phyloP scores from a whole-genome alignment of 2,113 vertebrate genomes.

The Sander lucioperca region DNA sequence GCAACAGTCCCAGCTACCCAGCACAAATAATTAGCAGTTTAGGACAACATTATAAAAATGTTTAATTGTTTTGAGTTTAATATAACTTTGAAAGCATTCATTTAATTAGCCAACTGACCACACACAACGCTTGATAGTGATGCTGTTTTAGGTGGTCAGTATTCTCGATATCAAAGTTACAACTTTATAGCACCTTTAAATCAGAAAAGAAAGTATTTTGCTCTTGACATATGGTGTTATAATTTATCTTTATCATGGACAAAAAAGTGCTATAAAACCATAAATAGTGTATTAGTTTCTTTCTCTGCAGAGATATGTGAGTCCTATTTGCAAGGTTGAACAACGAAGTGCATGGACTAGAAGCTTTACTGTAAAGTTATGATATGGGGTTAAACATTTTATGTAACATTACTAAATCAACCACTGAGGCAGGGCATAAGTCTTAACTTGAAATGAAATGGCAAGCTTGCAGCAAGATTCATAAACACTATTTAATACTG shows the following conservation, averaged over 20 bases:
- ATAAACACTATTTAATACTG: not conserved
- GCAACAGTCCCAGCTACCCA: not conserved
- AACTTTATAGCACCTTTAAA: not conserved
- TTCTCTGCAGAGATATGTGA: not conserved
- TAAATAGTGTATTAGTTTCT: not conserved
- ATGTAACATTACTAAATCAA: not conserved
- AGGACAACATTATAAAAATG: not conserved
- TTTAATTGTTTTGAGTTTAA: not conserved
- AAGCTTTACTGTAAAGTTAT: not conserved
- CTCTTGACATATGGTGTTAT: not conserved
- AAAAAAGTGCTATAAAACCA: not conserved
- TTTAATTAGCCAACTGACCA: not conserved
- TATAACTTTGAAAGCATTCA: conserved; percentile 11
- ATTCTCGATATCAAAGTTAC: not conserved
- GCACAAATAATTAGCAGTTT: not conserved
- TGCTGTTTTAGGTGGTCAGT: not conserved
- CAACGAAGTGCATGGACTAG: not conserved
- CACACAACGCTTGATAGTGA: not conserved
- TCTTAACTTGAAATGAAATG: not conserved
- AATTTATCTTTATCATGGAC: not conserved
- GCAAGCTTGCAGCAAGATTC: not conserved
- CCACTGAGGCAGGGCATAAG: not conserved
- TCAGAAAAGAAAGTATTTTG: not conserved
- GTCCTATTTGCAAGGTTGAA: not conserved
- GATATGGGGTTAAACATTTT: not conserved